These are phyloP conservation scores for Cataglyphis albicans DNA, from an alignment of 2,888 invertebrate species.

Conservation along the genomic window DNA sequence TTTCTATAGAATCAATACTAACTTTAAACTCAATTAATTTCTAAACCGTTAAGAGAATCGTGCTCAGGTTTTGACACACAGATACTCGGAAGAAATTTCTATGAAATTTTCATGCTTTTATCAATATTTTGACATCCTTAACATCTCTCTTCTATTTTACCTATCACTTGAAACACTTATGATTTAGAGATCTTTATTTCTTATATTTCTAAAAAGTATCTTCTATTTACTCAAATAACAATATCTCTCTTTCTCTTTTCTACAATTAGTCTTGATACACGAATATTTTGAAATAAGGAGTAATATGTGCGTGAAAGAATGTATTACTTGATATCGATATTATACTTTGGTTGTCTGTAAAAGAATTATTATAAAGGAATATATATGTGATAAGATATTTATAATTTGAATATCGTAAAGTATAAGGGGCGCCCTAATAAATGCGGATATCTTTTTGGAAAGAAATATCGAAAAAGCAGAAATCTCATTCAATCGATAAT, in stretches of 20 bases:
- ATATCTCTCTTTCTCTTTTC: not conserved
- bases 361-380: not conserved
- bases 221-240: not conserved
- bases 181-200: not conserved
- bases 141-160: not conserved
- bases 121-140: too few species aligned
- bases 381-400: not conserved
- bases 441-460: conserved; percentile 15
- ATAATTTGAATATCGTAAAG: not conserved
- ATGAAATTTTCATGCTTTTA: too few species aligned
- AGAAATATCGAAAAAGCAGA: conserved; percentile 42
- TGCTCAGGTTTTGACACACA: too few species aligned
- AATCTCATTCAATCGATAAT: conserved; percentile 48
- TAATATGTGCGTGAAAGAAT: not conserved
- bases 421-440: conserved; percentile 14
- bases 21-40: too few species aligned
- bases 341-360: not conserved
- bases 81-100: too few species aligned
- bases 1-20: too few species aligned
- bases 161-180: not conserved
- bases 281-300: conserved; percentile 3
- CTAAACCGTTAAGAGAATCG: too few species aligned
- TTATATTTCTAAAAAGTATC: not conserved
- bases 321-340: not conserved
- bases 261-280: not conserved